Evolutionary conservation across 2,797 vertebrate species (phyloP), one percentile per base, ranked within the genome.

Genomic region (Urosaurus nigricauda): DNA sequence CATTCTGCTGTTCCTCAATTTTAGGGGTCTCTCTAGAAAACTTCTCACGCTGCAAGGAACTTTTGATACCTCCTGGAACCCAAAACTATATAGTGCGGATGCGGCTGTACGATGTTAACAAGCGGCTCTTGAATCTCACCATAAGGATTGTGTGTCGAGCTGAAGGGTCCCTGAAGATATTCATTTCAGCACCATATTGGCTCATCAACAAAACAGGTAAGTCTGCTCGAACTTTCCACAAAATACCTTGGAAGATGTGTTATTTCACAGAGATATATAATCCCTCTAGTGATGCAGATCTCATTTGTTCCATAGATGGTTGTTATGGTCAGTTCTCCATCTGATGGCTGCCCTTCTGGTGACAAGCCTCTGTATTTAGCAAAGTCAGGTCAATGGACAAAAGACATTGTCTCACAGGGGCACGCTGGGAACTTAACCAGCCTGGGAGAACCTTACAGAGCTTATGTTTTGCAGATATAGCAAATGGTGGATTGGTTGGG

Each of bases 81-180:
- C 98, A 99, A 53, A 99, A 99, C 96, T 99, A 99, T 0, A 98
- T 98, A 91, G 99, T 99, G 1, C 96, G 98, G 79, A 99, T 99
- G 99, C 96, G 98, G 37, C 80, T 99, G 24, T 99, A 99, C 0
- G 99, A 99, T 11, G 92, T 94, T 93, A 98, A 97, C 95, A 98
- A 97, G 32, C 97, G 98, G 0, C 98, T 98, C 92, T 96, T 99
- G 0, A 98, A 98, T 71, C 97, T 99, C 75, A 99, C 98, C 82
- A 99, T 99, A 85, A 97, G 98, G 68, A 99, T 99, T 26, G 94
- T 98, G 43, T 98, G 98, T 88, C 96, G 98, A 8, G 99, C 98
- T 0, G 98, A 99, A 78, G 99, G 98, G 0, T 98, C 99, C 1
- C 96, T 99, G 1, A 99, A 98, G 96, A 99, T 99, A 90, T 97